Base-by-base conservation (phyloP, 2,888 invertebrate genomes). In the Dicycla oo region DNA sequence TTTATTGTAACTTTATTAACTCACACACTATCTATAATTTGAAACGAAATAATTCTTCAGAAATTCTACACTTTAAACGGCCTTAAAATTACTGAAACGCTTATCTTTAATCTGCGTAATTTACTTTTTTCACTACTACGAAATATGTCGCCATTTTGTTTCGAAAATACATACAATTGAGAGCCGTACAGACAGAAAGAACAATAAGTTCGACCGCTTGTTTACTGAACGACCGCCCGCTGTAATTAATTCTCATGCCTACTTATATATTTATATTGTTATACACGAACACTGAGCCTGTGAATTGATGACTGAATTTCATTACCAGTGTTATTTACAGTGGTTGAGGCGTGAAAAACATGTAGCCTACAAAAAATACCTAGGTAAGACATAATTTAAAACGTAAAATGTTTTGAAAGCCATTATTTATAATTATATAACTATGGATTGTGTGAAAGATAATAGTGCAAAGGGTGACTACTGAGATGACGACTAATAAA, bases 161-260 rank as follows among this genome's bases (percentile, higher is more conserved):
- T 47, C 30, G 40, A 75, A 67, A 75, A 18, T 54, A 30, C 8
- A 54, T 54, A 56, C 43, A 40, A 49, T 26, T 66, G 45, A 47
- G 13, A 76, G 13, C 54, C 3, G 30, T 30, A 66, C 47, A 20
- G 11, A 47, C 68, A 40, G 13, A 54, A 75, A 67, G 64, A 63
- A 72, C 64, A 72, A 74, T 72, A 74, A 38, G 64, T 53, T 43
- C 38, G 8, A 30, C 66, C 40, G 20, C 43, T 75, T 67, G 26
- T 73, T 75, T 75, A 54, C 47, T 18, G 40, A 75, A 18, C 11
- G 54, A 5, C 11, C 40, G 23, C 45, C 47, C 34, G 68, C 30
- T 43, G 73, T 76, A 73, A 73, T 73, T 67, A 68, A 73, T 76
- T 43, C 40, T 20, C 54, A n/a, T 56, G 30, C 30, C 47, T 67